A percentile compares a stretch with the other conserved stretches of the same genome.
Evolutionary conservation across 2,888 invertebrate genomes (phyloP).

Genomic region (Agrochola lychnidis): DNA sequence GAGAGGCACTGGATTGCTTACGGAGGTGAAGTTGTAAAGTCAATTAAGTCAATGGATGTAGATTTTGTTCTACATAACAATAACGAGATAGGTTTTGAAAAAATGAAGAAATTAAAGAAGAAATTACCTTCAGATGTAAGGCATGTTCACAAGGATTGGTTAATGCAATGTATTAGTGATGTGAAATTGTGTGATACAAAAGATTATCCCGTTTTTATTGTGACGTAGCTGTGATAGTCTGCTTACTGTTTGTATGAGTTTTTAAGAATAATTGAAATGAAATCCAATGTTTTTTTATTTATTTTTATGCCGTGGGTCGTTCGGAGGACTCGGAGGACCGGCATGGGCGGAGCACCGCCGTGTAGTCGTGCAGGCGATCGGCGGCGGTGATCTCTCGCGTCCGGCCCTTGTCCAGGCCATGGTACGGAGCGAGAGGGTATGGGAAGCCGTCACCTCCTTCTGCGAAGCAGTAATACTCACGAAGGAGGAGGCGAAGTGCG

Average conservation of each 20-base stretch:
- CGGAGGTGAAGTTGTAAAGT: conserved; percentile 88
- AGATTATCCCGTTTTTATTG: conserved; percentile 78
- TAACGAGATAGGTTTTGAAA: conserved; percentile 73
- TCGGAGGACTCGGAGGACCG: too few species aligned
- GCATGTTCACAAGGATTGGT: conserved; percentile 85
- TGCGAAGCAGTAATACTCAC: too few species aligned
- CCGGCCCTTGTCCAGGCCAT: too few species aligned
- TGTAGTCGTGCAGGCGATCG: too few species aligned
- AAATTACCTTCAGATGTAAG: conserved; percentile 74
- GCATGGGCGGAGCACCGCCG: too few species aligned
- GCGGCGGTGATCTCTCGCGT: too few species aligned
- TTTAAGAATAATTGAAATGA: conserved; percentile 26
- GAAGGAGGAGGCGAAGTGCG: too few species aligned
- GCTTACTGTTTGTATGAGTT: conserved; percentile 42
- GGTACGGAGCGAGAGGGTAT: too few species aligned
- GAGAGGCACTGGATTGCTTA: conserved; percentile 92
- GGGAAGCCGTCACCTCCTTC: too few species aligned
- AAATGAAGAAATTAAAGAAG: conserved; percentile 77
- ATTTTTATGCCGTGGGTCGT: too few species aligned
- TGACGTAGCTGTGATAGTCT: conserved; percentile 64
- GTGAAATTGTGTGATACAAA: conserved; percentile 78
- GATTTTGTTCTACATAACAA: conserved; percentile 83
- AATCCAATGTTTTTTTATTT: conserved; percentile 29
- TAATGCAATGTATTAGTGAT: conserved; percentile 83
- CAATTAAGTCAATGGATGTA: conserved; percentile 78